A percentile compares a stretch with the other conserved stretches of the same genome.
Evolutionary conservation across 2,797 vertebrate genomes (phyloP).

Genomic region (Esox masquinongy): DNA sequence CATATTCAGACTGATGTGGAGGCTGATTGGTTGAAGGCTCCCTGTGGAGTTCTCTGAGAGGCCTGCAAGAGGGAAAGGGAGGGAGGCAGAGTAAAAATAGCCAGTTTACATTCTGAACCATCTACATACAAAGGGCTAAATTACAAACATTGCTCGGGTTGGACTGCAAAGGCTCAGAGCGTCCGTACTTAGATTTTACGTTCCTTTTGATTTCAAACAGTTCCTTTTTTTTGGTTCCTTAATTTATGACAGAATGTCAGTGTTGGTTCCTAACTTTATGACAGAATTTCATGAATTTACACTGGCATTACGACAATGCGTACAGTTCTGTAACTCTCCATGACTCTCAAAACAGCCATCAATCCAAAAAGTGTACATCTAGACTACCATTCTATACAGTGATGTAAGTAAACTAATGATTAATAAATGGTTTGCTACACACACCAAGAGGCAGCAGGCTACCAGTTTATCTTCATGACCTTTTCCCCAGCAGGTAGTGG

Average conservation of each 20-base stretch:
- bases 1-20: conserved; percentile 28
- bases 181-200: conserved; percentile 1
- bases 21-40: conserved; percentile 50
- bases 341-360: no score
- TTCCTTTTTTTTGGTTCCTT: not conserved
- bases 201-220: conserved; percentile 25
- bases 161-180: not conserved
- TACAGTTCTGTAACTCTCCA: no score
- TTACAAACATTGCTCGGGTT: conserved; percentile 24
- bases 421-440: not conserved
- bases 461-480: conserved; percentile 56
- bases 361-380: no score
- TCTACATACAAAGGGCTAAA: conserved; percentile 36
- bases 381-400: no score
- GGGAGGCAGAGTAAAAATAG: conserved; percentile 57
- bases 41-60: conserved; percentile 43
- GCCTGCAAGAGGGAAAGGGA: conserved; percentile 53
- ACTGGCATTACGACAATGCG: no score
- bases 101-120: conserved; percentile 55
- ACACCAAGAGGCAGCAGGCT: conserved; percentile 3
- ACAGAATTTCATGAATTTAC: not conserved
- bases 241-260: not conserved
- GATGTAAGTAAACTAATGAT: not conserved
- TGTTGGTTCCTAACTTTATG: not conserved
- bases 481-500: conserved; percentile 42